These are phyloP conservation scores for Trachelus stipa DNA, from an alignment of 2,888 invertebrate species.

Conservation along the genomic window DNA sequence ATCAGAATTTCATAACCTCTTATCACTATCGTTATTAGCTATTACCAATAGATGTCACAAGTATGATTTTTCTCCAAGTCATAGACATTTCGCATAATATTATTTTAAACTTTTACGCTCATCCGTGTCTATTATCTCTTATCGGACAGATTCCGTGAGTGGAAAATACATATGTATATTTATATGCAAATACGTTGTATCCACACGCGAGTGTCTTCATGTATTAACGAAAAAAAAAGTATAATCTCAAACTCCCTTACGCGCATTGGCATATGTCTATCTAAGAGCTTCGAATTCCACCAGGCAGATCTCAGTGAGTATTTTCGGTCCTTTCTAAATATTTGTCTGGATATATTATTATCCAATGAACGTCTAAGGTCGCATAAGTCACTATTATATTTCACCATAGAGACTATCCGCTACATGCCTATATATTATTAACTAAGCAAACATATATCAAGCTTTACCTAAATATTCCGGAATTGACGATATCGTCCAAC, in stretches of 20 bases:
- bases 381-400: background rate
- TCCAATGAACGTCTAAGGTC: background rate
- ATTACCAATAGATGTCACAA: background rate
- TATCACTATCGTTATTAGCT: background rate
- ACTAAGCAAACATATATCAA: background rate
- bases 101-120: background rate
- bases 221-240: background rate
- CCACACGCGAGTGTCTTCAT: background rate
- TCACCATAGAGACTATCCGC: background rate
- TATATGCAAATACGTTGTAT: background rate
- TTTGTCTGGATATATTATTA: background rate
- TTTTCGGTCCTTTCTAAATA: background rate
- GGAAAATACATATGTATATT: background rate
- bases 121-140: background rate
- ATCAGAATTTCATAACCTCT: background rate
- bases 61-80: background rate
- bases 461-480: conserved; percentile 1
- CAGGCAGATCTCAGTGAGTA: background rate
- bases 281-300: background rate
- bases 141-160: background rate
- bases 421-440: conserved; percentile 5
- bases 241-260: background rate
- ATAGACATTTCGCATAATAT: background rate
- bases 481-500: conserved; percentile 25
- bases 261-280: background rate